Evolutionary conservation across 1,140 invertebrate genomes (phyloP), one percentile per base, ranked within the genome.

Genomic region (Oncopodura yosiiana): DNA sequence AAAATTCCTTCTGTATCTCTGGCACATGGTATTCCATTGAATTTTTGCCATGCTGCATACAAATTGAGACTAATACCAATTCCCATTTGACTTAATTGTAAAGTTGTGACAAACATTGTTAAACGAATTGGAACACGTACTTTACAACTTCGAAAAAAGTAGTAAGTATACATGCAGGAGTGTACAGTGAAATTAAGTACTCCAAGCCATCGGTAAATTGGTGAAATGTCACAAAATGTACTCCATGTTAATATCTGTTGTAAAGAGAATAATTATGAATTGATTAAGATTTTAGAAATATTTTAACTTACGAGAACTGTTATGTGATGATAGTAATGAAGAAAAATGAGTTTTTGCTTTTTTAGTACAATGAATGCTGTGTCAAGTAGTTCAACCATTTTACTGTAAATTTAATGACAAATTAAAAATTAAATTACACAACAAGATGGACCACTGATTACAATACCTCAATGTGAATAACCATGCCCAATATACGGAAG

Each of bases 351-450:
- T 16, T 52, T 52, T 29, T 53, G 56, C 26, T 58, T 58, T 21
- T 50, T 36, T 14, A 58, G 38, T 21, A 58, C 56, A 27, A 58
- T 37, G 44, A 58, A 58, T 14, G 41, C 50, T 24, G 56, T 58
- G 24, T 58, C 49, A 6, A 30, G 32, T 24, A 50, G 49, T 21
- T 50, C 49, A 8, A 41, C 11, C 11, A 34, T 34, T 21, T 50
- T 50, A 9, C n/a, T n/a, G n/a, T n/a, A n/a, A n/a, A n/a, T n/a
- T n/a, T n/a, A n/a, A n/a, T n/a, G n/a, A n/a, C n/a, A n/a, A n/a
- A n/a, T n/a, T n/a, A n/a, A n/a, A n/a, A n/a, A n/a, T n/a, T n/a
- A n/a, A 34, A 49, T 14, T 37, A 24, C n/a, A 34, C 46, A 49
- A 49, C 36, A 8, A 49, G 32, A 24, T 21, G 32, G 4, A 30